These are phyloP conservation scores for Sakesphorus luctuosus DNA, from an alignment of 2,113 vertebrate genomes.

Conservation along the genomic window DNA sequence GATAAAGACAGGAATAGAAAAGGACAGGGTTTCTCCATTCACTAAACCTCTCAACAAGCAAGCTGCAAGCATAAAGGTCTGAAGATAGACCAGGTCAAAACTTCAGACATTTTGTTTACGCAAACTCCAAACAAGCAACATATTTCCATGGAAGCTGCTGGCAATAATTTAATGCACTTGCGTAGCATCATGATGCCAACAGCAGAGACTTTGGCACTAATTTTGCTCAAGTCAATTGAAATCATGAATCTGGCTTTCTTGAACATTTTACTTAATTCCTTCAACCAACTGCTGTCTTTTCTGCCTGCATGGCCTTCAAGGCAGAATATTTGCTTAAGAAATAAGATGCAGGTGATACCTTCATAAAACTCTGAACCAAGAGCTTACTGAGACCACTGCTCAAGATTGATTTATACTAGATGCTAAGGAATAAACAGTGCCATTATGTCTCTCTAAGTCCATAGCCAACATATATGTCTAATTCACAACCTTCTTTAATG, in stretches of 20 bases:
- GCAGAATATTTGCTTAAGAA: background rate
- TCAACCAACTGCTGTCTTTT: background rate
- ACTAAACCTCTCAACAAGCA: background rate
- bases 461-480: fast-evolving
- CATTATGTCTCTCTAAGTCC: background rate
- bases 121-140: background rate
- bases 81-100: background rate
- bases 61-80: background rate
- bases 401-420: background rate
- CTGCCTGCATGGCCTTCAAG: background rate
- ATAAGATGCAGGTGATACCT: background rate
- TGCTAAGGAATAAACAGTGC: background rate
- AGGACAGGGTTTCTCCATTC: background rate
- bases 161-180: background rate
- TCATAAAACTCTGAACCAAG: background rate
- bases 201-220: background rate
- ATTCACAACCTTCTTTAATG: background rate
- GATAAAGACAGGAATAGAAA: background rate
- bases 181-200: background rate
- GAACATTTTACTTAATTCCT: background rate
- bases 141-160: background rate
- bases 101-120: background rate
- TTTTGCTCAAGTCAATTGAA: background rate
- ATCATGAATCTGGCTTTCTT: background rate
- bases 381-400: background rate